Evolutionary conservation across 2,797 vertebrate species (phyloP).

Genomic region (Clarias laeviceps): DNA sequence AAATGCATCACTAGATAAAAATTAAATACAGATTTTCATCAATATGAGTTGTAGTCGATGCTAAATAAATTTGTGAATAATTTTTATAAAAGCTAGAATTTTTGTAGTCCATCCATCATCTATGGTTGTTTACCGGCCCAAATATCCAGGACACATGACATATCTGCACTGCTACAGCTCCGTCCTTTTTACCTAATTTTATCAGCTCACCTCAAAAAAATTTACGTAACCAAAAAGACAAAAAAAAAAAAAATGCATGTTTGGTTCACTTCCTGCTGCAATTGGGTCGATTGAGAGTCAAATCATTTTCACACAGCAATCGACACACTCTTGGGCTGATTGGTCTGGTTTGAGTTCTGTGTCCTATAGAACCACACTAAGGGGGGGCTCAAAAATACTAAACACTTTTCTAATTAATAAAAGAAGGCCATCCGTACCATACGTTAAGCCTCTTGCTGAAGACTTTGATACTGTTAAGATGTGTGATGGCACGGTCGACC

Average conservation of each 20-base stretch:
- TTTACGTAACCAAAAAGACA: neutral
- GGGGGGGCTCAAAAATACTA: neutral
- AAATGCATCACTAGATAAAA: neutral
- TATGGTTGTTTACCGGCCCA: neutral
- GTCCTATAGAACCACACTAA: neutral
- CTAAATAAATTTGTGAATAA: neutral
- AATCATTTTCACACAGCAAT: neutral
- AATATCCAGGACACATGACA: neutral
- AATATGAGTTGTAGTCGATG: neutral
- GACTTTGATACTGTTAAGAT: conserved; percentile 95
- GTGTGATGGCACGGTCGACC: conserved; percentile 94
- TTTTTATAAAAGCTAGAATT: neutral
- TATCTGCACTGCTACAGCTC: neutral
- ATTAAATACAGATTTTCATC: neutral
- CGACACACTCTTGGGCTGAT: neutral
- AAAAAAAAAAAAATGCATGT: neutral
- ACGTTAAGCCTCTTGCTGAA: conserved; percentile 96
- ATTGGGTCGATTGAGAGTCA: neutral
- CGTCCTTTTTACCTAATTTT: neutral
- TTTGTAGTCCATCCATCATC: neutral
- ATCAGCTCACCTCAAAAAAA: neutral
- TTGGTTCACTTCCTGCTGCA: neutral
- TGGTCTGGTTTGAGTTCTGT: neutral
- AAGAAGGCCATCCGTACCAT: conserved; percentile 78
- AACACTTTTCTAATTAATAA: neutral